A percentile compares a stretch with the other conserved stretches of the same genome.
Evolutionary conservation across 2,797 vertebrate species (phyloP).

Genomic region (Amazona finschi): DNA sequence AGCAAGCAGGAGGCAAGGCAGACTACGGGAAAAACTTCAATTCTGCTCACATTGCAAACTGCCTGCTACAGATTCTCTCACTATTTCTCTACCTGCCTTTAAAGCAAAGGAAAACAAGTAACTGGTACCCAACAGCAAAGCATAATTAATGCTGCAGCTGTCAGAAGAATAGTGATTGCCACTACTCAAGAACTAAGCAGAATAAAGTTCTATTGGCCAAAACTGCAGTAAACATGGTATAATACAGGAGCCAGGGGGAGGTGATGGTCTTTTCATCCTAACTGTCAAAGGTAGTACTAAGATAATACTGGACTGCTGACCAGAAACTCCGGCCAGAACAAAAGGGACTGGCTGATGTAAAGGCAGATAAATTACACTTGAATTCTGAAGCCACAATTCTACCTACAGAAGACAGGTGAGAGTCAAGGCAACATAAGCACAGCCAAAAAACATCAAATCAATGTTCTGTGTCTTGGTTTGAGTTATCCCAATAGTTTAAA

Average conservation of each 20-base stretch:
- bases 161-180: not conserved
- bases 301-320: not conserved
- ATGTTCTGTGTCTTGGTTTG: not conserved
- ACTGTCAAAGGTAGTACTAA: not conserved
- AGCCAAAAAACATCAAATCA: fast-evolving
- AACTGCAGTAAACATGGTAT: not conserved
- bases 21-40: not conserved
- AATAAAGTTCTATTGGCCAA: not conserved
- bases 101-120: not conserved
- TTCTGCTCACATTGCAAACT: not conserved
- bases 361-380: not conserved
- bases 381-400: not conserved
- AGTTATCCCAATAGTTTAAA: not conserved
- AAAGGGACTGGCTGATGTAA: not conserved
- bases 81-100: not conserved
- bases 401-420: not conserved
- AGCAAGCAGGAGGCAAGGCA: not conserved
- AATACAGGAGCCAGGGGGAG: not conserved
- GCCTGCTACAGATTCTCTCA: not conserved
- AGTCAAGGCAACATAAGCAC: not conserved
- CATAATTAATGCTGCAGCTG: not conserved
- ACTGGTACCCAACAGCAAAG: not conserved
- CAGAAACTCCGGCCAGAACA: not conserved
- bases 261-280: not conserved
- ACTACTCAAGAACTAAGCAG: not conserved